Base-by-base conservation (phyloP, 1,140 invertebrate genomes). In the Aphidius ervi region DNA sequence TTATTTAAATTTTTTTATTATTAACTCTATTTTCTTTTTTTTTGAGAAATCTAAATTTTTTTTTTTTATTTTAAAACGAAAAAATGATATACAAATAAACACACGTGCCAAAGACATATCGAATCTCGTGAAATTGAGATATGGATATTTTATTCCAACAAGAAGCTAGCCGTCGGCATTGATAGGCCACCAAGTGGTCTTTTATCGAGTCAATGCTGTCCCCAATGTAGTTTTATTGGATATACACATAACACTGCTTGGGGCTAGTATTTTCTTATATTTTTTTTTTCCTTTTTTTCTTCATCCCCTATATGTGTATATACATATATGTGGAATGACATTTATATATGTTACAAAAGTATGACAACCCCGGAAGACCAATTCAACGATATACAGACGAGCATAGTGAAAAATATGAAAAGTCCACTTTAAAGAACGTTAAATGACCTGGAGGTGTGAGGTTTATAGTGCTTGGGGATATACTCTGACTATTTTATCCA, bases 361-460 rank as follows among this genome's bases (percentile, higher is more conserved):
- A 31, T 47, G 9, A 56, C 70, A 54, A 6, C 52, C 49, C 65
- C 66, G 60, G 62, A 70, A 73, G 68, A 73, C 70, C 70, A 70
- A 71, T 73, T 71, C 58, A 59, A 58, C 63, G 59, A 69, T 68
- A 70, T 68, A 66, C 64, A 69, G 66, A 70, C 68, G 61, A 66
- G 16, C 50, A 20, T 52, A 39, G 55, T 23, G 53, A 58, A 56
- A 42, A 70, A 70, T 70, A 68, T 67, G 68, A 65, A 70, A 67
- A 69, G 49, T 67, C 62, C 63, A 53, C 42, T 73, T 67, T 69
- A 73, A 71, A 70, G 62, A 64, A 69, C 65, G 61, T 73, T 68
- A 71, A 70, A 71, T 71, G 68, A 73, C 70, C 68, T 64, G 67
- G 63, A 70, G 68, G 69, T 71, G 70, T 62, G 61, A 63, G 64